Base-by-base conservation (phyloP, 2,888 invertebrate genomes). In the Cataglyphis albicans region DNA sequence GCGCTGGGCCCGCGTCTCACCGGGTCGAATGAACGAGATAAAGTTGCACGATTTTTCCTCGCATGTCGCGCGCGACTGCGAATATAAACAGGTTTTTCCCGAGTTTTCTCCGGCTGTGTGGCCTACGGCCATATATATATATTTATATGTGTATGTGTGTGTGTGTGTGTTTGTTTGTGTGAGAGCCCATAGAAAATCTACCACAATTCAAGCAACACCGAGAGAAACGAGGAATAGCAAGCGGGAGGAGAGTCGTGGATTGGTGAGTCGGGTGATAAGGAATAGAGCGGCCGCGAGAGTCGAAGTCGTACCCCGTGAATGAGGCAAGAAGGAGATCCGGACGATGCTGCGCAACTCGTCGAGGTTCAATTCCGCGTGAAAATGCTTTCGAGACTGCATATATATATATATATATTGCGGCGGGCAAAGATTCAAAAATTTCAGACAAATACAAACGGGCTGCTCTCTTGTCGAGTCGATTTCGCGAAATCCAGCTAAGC, bases 111-210 rank as follows among this genome's bases (percentile, higher is more conserved):
- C 76, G 81, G n/a, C 78, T 83, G 59, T 81, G 59, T 44, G 87
- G 84, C 78, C 82, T 82, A 57, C 75, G 76, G 10, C 15, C 25
- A 25, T 25, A 25, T 25, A 25, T 25, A 1, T 25, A 25, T 25
- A 29, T 25, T 1, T 25, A 25, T 25, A 25, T 25, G 25, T 25
- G 25, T 25, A 1, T 29, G 2, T 29, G 25, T 29, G 29, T 29
- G 18, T 52, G 82, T 83, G 15, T 59, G 6, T 59, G 1, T 25
- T 81, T 82, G 15, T 59, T 2, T 29, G 25, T 25, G 12, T 25
- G 61, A 7, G 85, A 80, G 73, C 87, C 91, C 88, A 92, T 92
- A 92, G 92, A 92, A 92, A 92, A 92, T 92, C 92, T 92, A 90
- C 89, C 89, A 89, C 92, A 91, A 92, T 92, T 92, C 91, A 92